phyloP scores from a whole-genome alignment of 2,113 vertebrate species.

The Oreocharis arfaki region DNA sequence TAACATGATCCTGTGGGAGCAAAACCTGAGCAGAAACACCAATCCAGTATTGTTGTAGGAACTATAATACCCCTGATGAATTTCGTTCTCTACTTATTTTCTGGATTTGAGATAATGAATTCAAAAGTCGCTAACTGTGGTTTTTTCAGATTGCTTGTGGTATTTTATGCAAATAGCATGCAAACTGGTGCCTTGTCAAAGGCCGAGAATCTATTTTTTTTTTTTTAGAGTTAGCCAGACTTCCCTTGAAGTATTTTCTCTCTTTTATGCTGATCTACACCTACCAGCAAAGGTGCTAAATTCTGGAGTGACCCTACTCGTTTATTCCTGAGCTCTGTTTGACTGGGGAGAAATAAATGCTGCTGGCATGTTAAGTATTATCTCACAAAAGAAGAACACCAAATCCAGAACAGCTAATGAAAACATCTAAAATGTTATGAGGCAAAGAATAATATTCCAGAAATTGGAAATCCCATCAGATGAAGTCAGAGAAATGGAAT shows the following conservation, averaged over 20 bases:
- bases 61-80: not conserved
- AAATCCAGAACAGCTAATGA: not conserved
- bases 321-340: not conserved
- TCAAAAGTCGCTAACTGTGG: not conserved
- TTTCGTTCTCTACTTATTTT: not conserved
- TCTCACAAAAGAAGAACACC: not conserved
- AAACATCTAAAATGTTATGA: not conserved
- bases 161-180: not conserved
- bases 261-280: not conserved
- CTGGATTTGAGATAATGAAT: not conserved
- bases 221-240: not conserved
- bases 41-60: not conserved
- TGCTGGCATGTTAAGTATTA: not conserved
- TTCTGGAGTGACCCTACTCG: not conserved
- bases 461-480: constrained; percentile 31
- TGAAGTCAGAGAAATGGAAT: constrained; percentile 25
- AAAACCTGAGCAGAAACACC: not conserved
- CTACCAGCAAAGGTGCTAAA: not conserved
- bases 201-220: not conserved
- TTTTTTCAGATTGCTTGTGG: not conserved
- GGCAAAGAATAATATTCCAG: not conserved
- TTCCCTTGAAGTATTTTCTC: not conserved
- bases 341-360: not conserved
- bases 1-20: not conserved
- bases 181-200: not conserved